These are phyloP conservation scores for Phlogophora meticulosa DNA, from an alignment of 2,888 invertebrate genomes.

Conservation along the genomic window DNA sequence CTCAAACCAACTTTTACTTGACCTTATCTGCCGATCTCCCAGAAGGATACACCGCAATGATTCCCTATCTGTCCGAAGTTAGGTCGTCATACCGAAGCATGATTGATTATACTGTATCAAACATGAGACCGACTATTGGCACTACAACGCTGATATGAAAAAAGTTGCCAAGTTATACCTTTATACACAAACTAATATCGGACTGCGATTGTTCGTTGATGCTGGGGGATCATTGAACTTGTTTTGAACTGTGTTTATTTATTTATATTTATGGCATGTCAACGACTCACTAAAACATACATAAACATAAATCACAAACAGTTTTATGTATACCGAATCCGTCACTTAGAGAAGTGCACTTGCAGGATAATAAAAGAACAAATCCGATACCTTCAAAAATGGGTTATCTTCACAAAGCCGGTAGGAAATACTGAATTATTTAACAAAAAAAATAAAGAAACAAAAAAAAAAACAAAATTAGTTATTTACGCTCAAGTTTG, in stretches of 20 bases:
- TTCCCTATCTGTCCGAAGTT: slow-evolving; percentile 38
- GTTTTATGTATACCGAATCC: too few species aligned
- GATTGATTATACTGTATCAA: slow-evolving; percentile 56
- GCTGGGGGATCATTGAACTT: not conserved
- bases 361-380: too few species aligned
- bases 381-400: too few species aligned
- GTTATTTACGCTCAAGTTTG: too few species aligned
- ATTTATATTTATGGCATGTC: too few species aligned
- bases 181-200: slow-evolving; percentile 29
- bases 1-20: not conserved
- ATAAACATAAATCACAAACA: too few species aligned
- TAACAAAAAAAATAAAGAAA: too few species aligned
- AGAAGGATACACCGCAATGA: slow-evolving; percentile 26
- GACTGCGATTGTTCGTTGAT: slow-evolving; percentile 9
- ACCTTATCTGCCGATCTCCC: slow-evolving; percentile 22
- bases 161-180: slow-evolving; percentile 51
- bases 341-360: too few species aligned
- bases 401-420: too few species aligned
- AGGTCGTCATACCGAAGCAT: slow-evolving; percentile 32
- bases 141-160: slow-evolving; percentile 48
- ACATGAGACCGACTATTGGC: slow-evolving; percentile 35
- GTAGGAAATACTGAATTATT: too few species aligned
- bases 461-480: too few species aligned
- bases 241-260: not conserved
- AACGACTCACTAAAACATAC: too few species aligned